These are phyloP conservation scores for Smutsia temminckii DNA, from an alignment of 2,797 vertebrate species.

Conservation along the genomic window DNA sequence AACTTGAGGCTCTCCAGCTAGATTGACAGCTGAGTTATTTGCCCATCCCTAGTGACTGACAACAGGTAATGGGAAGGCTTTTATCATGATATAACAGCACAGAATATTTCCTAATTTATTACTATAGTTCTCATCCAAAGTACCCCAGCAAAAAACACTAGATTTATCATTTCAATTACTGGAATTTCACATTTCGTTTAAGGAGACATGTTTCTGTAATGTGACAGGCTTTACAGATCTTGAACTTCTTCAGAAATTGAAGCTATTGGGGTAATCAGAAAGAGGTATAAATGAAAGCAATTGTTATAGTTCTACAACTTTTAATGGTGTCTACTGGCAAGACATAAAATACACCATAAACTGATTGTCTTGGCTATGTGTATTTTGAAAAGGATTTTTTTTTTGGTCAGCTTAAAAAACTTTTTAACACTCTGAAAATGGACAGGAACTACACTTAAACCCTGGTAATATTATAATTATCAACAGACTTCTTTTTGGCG, in stretches of 20 bases:
- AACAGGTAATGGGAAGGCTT: slow-evolving; percentile 92
- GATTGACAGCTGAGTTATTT: slow-evolving; percentile 93
- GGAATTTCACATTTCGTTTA: slow-evolving; percentile 97
- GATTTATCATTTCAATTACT: slow-evolving; percentile 96
- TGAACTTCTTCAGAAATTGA: slow-evolving; percentile 91
- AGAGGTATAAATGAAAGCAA: slow-evolving; percentile 83
- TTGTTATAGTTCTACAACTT: slow-evolving; percentile 86
- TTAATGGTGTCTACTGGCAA: slow-evolving; percentile 83
- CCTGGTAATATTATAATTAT: slow-evolving; percentile 59
- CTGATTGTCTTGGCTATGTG: slow-evolving; percentile 80
- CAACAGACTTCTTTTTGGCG: slow-evolving; percentile 61
- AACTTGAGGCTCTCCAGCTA: slow-evolving; percentile 86
- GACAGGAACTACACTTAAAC: slow-evolving; percentile 58
- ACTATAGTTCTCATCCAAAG: slow-evolving; percentile 92
- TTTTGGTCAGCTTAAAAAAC: background rate
- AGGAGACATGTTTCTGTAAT: slow-evolving; percentile 96
- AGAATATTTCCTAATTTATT: slow-evolving; percentile 95
- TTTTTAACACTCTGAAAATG: slow-evolving; percentile 55
- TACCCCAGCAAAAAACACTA: slow-evolving; percentile 88
- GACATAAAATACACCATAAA: slow-evolving; percentile 83
- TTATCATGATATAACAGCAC: slow-evolving; percentile 90
- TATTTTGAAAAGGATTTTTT: slow-evolving; percentile 72
- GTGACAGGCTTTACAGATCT: slow-evolving; percentile 93
- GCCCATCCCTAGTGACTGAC: slow-evolving; percentile 91
- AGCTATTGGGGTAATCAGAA: slow-evolving; percentile 88